Evolutionary conservation across 2,888 invertebrate species (phyloP).

Genomic region (Cephus nigrinus): DNA sequence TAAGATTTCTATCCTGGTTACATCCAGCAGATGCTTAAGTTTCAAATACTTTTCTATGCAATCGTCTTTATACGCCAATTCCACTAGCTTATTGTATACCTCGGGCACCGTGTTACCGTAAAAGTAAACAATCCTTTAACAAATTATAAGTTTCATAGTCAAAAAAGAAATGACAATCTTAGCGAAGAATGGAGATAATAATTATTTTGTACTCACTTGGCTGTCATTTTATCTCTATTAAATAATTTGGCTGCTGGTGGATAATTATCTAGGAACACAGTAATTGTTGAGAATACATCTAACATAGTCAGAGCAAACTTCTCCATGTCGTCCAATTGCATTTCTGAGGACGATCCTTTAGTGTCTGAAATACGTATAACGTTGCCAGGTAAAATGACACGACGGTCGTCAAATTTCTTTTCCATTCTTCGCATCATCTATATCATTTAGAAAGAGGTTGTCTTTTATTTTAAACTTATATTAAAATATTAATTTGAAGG

Average conservation of each 20-base stretch:
- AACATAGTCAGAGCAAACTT: slow-evolving; percentile 77
- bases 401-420: slow-evolving; percentile 48
- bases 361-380: slow-evolving; percentile 46
- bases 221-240: slow-evolving; percentile 70
- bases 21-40: slow-evolving; percentile 67
- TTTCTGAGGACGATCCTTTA: slow-evolving; percentile 34
- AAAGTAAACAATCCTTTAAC: slow-evolving; percentile 77
- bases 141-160: slow-evolving; percentile 21
- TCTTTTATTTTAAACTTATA: not conserved
- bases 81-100: slow-evolving; percentile 74
- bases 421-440: slow-evolving; percentile 62
- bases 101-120: slow-evolving; percentile 81
- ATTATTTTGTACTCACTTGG: slow-evolving; percentile 58
- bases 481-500: not conserved
- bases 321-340: slow-evolving; percentile 69
- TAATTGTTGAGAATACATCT: slow-evolving; percentile 78
- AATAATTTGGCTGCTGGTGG: slow-evolving; percentile 70
- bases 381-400: slow-evolving; percentile 43
- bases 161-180: not conserved
- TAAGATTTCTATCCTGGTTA: slow-evolving; percentile 68
- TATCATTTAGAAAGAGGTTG: slow-evolving; percentile 16
- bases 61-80: slow-evolving; percentile 62
- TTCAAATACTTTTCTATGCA: slow-evolving; percentile 62
- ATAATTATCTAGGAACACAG: slow-evolving; percentile 76
- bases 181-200: slow-evolving; percentile 13